Base-by-base conservation (phyloP, 1,140 invertebrate species). In the Lamellibrachia luymesi region DNA sequence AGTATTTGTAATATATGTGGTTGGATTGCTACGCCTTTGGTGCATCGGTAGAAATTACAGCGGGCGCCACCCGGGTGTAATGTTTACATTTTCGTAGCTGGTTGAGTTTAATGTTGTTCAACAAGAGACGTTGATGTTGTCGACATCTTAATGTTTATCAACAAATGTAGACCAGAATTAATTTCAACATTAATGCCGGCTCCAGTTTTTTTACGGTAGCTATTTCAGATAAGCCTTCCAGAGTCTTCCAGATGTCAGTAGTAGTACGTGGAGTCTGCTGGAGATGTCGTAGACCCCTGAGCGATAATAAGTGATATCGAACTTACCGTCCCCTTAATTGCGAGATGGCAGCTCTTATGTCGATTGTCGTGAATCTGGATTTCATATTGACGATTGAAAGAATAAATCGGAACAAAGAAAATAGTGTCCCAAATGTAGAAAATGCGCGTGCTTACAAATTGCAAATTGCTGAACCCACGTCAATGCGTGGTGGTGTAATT, bases 351-450 rank as follows among this genome's bases (percentile, higher is more conserved):
- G 98, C 98, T 93, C 98, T 97, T 93, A 99, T 97, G 97, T 99
- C 98, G 95, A 98, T 98, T 0, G 98, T 98, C 95, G 98, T 98
- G 96, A 98, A 99, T 96, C 98, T 97, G 17, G 97, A 98, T 97
- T 99, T 99, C 98, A 99, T 99, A 94, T 94, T 97, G 13, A 80
- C 64, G 64, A 17, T 80, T 80, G 2, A 17, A 8, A 22, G 64
- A 22, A 80, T 80, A 80, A 80, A 80, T 80, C 13, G 1, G 64
- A 10, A 80, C 64, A 80, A 80, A 80, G 0, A 22, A 22, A 80
- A 80, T 80, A 80, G 64, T 80, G 25, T 80, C 13, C 64, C 64
- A 80, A 80, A 56, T 1, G 64, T 80, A 22, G 2, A 22, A 80
- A 80, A 80, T 80, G 64, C 64, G 17, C 64, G 2, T 80, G 64